Evolutionary conservation across 2,888 invertebrate species (phyloP), one percentile per base, ranked within the genome.

Genomic region (Stenolophus ochropezus): DNA sequence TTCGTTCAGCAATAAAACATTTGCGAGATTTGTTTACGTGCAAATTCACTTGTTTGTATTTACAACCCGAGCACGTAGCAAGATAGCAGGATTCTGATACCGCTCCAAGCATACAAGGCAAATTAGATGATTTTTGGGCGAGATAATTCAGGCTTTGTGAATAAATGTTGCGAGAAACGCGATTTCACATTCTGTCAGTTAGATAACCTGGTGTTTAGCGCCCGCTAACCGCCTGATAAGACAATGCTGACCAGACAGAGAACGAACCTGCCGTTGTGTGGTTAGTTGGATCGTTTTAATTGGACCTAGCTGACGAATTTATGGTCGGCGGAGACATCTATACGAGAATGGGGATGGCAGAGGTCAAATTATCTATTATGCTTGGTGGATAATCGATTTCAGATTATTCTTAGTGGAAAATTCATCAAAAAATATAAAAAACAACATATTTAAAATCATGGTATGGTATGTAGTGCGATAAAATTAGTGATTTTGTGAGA

Each of bases 231-330:
- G 49, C 18, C 42, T 47, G 49, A 74, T 20, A 42, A 33, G 47
- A 51, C 23, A 47, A 11, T 74, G 74, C 49, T 74, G 74, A 74
- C 74, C 74, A 74, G 18, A 74, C 18, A 51, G 6, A 5, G 6
- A 4, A 11, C 20, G 53, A 53, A 53, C 14, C 21, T 20, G 21
- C 20, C 42, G 6, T 21, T 23, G 23, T 25, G 21, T 42, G 49
- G 49, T 74, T 47, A 47, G 23, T 74, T 21, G n/a, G 47, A 47
- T 74, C 16, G 74, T 18, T 47, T 74, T 74, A 74, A 74, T 74
- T 74, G 6, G 20, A 47, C 49, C 1, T 49, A 74, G 14, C 21
- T 49, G 20, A 74, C 74, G 18, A 49, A 23, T 69, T 18, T 27
- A 69, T 69, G 23, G n/a, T 5, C 14, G 33, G n/a, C n/a, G n/a